Percentiles rank a stretch among this genome's conserved stretches.
Evolutionary conservation across 2,797 vertebrate genomes (phyloP).

Genomic region (Odontamblyopus lacepedii): DNA sequence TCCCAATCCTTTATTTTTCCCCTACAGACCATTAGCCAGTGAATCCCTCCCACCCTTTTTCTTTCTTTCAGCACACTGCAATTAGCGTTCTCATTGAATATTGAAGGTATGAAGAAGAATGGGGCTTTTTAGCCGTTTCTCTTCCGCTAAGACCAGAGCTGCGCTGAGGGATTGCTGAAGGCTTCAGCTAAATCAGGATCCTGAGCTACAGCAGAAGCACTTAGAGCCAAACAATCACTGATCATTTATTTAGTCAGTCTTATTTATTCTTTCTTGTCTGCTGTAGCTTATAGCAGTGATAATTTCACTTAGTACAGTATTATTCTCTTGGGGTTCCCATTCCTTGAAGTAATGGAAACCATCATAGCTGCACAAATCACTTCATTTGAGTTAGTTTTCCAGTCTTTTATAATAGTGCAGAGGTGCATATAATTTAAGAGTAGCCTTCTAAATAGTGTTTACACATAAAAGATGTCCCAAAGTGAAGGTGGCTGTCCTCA

Average conservation of each 20-base stretch:
- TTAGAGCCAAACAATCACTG: conserved; percentile 78
- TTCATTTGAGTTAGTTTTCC: conserved; percentile 9
- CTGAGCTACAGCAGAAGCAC: conserved; percentile 72
- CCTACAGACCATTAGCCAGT: conserved; percentile 75
- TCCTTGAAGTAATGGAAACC: conserved; percentile 48
- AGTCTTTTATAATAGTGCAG: background rate
- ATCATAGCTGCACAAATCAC: conserved; percentile 41
- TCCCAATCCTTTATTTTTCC: conserved; percentile 62
- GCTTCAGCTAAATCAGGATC: conserved; percentile 78
- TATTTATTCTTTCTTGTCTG: conserved; percentile 74
- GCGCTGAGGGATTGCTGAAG: conserved; percentile 74
- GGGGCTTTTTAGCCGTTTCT: conserved; percentile 79
- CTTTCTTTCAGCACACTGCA: conserved; percentile 71
- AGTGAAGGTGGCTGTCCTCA: background rate
- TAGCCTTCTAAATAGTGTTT: background rate
- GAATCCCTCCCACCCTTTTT: conserved; percentile 64
- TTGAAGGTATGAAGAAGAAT: conserved; percentile 83
- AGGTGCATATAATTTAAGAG: background rate
- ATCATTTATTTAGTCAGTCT: conserved; percentile 79
- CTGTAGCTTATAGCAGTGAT: conserved; percentile 71
- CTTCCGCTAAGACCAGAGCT: conserved; percentile 77
- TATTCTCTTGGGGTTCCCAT: conserved; percentile 60
- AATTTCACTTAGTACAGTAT: conserved; percentile 66
- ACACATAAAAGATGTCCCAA: background rate
- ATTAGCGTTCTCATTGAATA: conserved; percentile 83